Percentiles rank a stretch among this genome's conserved stretches.
phyloP scores from a whole-genome alignment of 2,888 invertebrate species.

The Hyposoter didymator region DNA sequence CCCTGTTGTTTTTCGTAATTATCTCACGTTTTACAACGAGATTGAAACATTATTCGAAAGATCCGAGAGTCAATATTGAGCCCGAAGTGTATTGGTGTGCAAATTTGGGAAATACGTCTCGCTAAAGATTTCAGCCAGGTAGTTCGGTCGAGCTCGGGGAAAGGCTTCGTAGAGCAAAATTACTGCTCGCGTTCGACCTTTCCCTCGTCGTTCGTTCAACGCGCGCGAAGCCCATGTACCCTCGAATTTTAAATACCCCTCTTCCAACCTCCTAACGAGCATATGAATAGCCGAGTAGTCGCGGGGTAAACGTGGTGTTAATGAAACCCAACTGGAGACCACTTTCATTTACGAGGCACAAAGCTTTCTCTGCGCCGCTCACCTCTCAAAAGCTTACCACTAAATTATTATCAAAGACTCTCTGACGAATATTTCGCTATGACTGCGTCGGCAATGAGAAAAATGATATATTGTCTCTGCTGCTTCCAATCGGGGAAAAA shows the following conservation, averaged over 20 bases:
- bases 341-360: constrained; percentile 49
- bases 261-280: constrained; percentile 42
- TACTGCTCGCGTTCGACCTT: constrained; percentile 9
- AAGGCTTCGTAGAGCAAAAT: not conserved
- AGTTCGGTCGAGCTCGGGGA: not conserved
- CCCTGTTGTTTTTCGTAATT: constrained; percentile 15
- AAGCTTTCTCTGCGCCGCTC: not conserved
- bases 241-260: constrained; percentile 41
- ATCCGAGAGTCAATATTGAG: constrained; percentile 7
- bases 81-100: not conserved
- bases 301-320: constrained; percentile 52
- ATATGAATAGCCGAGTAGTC: constrained; percentile 69
- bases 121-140: not conserved
- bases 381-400: constrained; percentile 1
- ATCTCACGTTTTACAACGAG: not conserved
- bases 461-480: not conserved
- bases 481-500: not conserved
- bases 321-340: constrained; percentile 59
- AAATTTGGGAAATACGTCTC: constrained; percentile 3
- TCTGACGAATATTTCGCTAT: constrained; percentile 17
- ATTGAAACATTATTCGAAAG: not conserved
- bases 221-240: constrained; percentile 13
- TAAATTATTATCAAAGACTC: constrained; percentile 15
- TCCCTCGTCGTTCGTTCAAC: constrained; percentile 6
- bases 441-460: not conserved